Base-by-base conservation (phyloP, 2,888 invertebrate genomes). In the Zygaena filipendulae region DNA sequence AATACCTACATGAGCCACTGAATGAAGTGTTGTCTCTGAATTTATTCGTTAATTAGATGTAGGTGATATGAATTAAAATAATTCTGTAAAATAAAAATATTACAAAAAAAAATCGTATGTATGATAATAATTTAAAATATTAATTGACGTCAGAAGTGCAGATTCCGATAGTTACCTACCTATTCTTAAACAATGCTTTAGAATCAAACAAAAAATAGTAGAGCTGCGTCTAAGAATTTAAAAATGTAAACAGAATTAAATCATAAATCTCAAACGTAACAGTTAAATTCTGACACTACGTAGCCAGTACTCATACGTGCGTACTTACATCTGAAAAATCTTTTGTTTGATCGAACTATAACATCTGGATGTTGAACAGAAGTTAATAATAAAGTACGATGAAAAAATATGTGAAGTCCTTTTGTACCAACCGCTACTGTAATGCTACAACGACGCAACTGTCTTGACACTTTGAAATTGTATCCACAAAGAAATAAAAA, bases 341-440 rank as follows among this genome's bases (percentile, higher is more conserved):
- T 71, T 74, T 74, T 75, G 79, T 79, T 77, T 77, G 75, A 77
- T 74, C 74, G 66, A 55, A 63, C 55, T 64, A 52, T 61, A 69
- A 74, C 77, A 75, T 77, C 77, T 77, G 77, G 79, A 75, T 67
- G 66, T 59, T 69, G 67, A 70, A 67, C 75, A 79, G 75, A 71
- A 77, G 74, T 77, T 79, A 75, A 79, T 79, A 75, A 75, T 75
- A 75, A 75, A 74, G 72, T 72, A 75, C 71, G 62, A 70, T 62
- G 69, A 77, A 77, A 72, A 79, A 75, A 74, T 74, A 68, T 64
- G 68, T 64, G 71, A 75, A 77, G 74, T 77, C 79, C 72, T 74
- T 72, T 77, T 75, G 79, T 75, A 75, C 70, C 66, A 68, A 64
- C 69, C 61, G 72, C 60, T 59, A 57, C 57, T 64, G 55, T 67